Conservation (phyloP, 2,888 invertebrate genomes). For the Lycaena phlaeas region DNA sequence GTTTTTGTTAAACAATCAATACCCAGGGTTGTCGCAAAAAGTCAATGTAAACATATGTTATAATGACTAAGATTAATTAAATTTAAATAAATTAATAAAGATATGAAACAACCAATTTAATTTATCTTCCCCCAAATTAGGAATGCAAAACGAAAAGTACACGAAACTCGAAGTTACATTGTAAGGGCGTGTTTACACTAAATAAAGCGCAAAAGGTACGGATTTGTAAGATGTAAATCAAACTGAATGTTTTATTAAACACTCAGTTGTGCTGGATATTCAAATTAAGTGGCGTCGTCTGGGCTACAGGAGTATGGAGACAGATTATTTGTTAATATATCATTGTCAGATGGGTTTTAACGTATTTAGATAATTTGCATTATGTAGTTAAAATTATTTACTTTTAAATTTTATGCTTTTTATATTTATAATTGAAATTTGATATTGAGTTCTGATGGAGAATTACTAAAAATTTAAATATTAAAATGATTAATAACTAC, state of each 20-base stretch:
- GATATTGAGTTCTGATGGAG: too few species aligned
- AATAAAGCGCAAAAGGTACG: constrained; percentile 61
- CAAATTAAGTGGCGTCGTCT: constrained; percentile 66
- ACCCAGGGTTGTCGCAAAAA: too few species aligned
- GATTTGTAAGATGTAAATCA: constrained; percentile 68
- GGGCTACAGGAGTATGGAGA: constrained; percentile 32
- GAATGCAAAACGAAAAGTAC: constrained; percentile 33
- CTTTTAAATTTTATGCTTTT: too few species aligned
- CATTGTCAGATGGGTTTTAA: too few species aligned
- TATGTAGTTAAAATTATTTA: too few species aligned
- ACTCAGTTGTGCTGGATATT: constrained; percentile 62
- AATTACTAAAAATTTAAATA: too few species aligned
- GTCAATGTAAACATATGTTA: neutral
- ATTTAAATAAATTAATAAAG: constrained; percentile 10
- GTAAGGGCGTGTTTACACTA: constrained; percentile 60
- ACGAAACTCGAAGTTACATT: constrained; percentile 29
- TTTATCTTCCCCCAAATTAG: constrained; percentile 30
- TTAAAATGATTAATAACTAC: too few species aligned
- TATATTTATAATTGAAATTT: too few species aligned
- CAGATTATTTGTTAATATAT: too few species aligned
- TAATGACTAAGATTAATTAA: constrained; percentile 5
- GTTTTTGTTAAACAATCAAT: too few species aligned
- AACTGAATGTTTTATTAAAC: constrained; percentile 71
- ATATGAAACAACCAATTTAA: constrained; percentile 9
- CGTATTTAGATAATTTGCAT: too few species aligned